phyloP scores from a whole-genome alignment of 2,113 vertebrate species.

The Archilochus colubris region DNA sequence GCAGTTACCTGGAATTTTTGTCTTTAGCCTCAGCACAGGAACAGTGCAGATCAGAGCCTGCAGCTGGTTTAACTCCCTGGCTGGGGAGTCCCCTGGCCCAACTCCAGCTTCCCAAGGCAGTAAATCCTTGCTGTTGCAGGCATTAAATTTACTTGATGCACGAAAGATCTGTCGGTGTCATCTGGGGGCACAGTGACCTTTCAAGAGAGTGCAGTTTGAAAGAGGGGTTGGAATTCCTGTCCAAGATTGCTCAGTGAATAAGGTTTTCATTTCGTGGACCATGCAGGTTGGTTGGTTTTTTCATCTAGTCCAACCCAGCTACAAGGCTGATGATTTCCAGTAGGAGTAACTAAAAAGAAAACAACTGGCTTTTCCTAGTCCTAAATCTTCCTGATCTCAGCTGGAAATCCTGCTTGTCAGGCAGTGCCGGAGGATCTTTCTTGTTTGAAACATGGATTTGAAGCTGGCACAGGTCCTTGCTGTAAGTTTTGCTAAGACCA shows the following conservation, averaged over 20 bases:
- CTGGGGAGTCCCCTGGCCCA: background rate
- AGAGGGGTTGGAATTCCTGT: background rate
- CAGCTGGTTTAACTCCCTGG: background rate
- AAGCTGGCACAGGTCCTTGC: background rate
- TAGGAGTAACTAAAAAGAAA: background rate
- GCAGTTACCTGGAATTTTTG: background rate
- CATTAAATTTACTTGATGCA: background rate
- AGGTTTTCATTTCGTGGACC: background rate
- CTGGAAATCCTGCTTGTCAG: background rate
- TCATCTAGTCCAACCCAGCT: background rate
- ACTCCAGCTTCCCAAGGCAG: background rate
- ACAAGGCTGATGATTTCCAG: background rate
- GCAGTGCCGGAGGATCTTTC: background rate
- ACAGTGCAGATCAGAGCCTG: accelerated
- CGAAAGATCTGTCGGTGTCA: background rate
- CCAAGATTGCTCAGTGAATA: background rate
- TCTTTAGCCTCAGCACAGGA: background rate
- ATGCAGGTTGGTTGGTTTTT: background rate
- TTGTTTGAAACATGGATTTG: background rate
- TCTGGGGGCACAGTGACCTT: background rate
- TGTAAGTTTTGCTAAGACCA: background rate
- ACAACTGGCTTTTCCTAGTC: background rate
- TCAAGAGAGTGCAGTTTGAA: background rate
- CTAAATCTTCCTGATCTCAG: background rate
- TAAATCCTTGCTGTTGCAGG: background rate